Evolutionary conservation across 2,888 invertebrate species (phyloP).

Genomic region (Nebria salina): DNA sequence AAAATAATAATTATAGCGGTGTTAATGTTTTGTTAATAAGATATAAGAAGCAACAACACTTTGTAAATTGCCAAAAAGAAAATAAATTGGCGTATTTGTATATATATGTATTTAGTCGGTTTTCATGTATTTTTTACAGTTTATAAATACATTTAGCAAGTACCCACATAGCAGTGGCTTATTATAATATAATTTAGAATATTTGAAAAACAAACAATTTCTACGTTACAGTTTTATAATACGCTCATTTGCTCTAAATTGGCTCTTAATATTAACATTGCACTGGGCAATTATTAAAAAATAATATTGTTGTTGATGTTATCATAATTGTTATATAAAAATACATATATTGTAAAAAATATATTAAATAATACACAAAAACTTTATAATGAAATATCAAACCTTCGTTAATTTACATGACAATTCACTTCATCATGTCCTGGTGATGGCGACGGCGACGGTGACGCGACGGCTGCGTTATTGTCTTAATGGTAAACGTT

Average conservation of each 20-base stretch:
- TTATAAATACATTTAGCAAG: slow-evolving; percentile 24
- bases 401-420: slow-evolving; percentile 8
- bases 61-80: slow-evolving; percentile 22
- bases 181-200: slow-evolving; percentile 31
- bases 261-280: slow-evolving; percentile 48
- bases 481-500: no score
- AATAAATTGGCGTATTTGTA: neutral
- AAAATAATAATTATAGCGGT: neutral
- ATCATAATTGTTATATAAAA: slow-evolving; percentile 74
- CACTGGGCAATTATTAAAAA: slow-evolving; percentile 57
- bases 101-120: neutral
- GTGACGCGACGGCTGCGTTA: no score
- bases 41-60: slow-evolving; percentile 13
- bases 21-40: slow-evolving; percentile 13
- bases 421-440: no score
- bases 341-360: slow-evolving; percentile 76
- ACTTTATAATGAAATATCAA: slow-evolving; percentile 30
- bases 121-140: slow-evolving; percentile 8
- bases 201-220: slow-evolving; percentile 16
- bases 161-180: slow-evolving; percentile 45
- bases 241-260: slow-evolving; percentile 44
- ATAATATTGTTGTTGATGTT: slow-evolving; percentile 77
- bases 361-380: slow-evolving; percentile 48
- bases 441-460: no score
- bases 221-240: slow-evolving; percentile 26